Evolutionary conservation across 2,888 invertebrate species (phyloP), one percentile per base, ranked within the genome.

Genomic region (Deilephila porcellus): DNA sequence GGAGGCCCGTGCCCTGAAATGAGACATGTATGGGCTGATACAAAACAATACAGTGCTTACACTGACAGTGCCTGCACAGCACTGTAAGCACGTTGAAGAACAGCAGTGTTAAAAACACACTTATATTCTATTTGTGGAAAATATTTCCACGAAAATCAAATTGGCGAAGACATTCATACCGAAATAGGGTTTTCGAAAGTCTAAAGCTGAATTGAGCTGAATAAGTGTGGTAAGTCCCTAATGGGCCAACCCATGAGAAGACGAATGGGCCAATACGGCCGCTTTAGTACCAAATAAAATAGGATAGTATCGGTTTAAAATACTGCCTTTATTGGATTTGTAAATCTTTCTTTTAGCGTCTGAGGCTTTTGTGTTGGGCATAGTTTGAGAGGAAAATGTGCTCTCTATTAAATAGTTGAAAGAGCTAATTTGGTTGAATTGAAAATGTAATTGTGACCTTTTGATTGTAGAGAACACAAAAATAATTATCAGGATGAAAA

Each of bases 261-360:
- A 83, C 77, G 77, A 72, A 83, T 82, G 79, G 75, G 60, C 77
- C 81, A 75, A 82, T 83, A 78, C 75, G 71, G 75, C 76, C 78
- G 79, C 78, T 83, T 83, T 83, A 82, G 76, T 79, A 75, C 77
- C 74, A 77, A 75, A 79, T 78, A 78, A 74, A 78, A 74, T 73
- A 72, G 77, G 74, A 75, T 76, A 76, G 77, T 76, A 77, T 72
- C 74, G 76, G 79, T 79, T 79, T 80, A 78, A 79, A 81, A 81
- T 79, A 80, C 76, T 59, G 76, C 78, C 77, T 80, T 79, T 81
- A 81, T 80, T 79, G 80, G 79, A 77, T 77, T 77, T 76, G 76
- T 80, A 79, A 81, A 79, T 80, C 81, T 80, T 77, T 76, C 32
- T 56, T 63, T 63, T 34, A 34, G 14, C 32, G 3, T 19, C n/a